These are phyloP conservation scores for Pyrrhia umbra DNA, from an alignment of 2,888 invertebrate species.

Conservation along the genomic window DNA sequence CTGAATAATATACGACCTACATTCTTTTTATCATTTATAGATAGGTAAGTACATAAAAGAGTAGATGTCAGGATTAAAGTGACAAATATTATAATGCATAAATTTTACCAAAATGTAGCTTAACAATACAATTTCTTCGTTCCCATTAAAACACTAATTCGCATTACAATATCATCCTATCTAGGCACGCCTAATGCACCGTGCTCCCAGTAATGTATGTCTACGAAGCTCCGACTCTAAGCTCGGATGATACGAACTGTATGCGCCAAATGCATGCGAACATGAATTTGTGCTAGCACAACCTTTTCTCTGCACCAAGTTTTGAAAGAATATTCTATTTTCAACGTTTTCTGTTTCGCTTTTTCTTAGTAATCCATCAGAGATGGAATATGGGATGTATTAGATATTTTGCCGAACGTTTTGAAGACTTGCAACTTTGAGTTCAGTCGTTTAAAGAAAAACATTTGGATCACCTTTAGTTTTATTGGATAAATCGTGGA, in stretches of 20 bases:
- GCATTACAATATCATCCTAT: constrained; percentile 16
- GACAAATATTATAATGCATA: too few relatives aligned
- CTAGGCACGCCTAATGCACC: constrained; percentile 32
- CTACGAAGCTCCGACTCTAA: constrained; percentile 62
- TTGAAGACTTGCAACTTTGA: not conserved
- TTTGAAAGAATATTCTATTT: constrained; percentile 54
- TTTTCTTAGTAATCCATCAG: constrained; percentile 44
- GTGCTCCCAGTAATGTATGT: constrained; percentile 49
- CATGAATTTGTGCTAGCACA: constrained; percentile 41
- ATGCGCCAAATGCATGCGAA: constrained; percentile 60
- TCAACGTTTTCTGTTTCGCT: constrained; percentile 19
- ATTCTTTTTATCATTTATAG: too few relatives aligned
- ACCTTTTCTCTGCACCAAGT: constrained; percentile 18
- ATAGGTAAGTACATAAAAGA: too few relatives aligned
- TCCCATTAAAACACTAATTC: constrained; percentile 10
- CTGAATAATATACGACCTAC: too few relatives aligned
- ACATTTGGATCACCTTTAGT: too few relatives aligned
- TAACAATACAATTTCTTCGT: not conserved
- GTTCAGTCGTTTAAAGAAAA: too few relatives aligned
- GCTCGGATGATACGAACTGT: constrained; percentile 60
- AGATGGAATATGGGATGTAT: constrained; percentile 23
- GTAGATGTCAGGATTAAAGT: too few relatives aligned
- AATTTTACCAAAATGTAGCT: not conserved
- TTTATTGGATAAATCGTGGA: too few relatives aligned
- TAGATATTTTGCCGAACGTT: constrained; percentile 8